phyloP scores from a whole-genome alignment of 2,113 vertebrate species.

The Syrmaticus mikado region DNA sequence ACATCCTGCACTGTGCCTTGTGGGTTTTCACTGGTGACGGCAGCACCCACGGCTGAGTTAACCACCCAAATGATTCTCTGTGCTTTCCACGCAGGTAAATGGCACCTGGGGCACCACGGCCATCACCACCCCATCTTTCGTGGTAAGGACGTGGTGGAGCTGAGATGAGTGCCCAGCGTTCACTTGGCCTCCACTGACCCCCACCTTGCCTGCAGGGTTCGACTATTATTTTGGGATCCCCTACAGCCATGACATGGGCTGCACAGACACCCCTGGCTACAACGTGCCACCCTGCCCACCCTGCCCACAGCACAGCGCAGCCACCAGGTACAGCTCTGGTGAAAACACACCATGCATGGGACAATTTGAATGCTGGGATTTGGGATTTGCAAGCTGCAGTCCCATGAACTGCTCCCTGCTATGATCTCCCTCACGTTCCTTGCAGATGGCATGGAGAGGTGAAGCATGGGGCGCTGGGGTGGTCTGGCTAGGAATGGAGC shows the following conservation, averaged over 20 bases:
- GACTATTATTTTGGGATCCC: slow-evolving; percentile 93
- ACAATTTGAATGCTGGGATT: neutral
- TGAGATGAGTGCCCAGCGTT: accelerated
- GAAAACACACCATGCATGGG: accelerated
- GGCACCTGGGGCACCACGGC: slow-evolving; percentile 94
- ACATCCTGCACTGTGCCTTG: neutral
- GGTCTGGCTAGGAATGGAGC: neutral
- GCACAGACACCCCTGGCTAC: slow-evolving; percentile 88
- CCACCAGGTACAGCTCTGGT: slow-evolving; percentile 34
- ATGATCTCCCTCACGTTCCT: accelerated
- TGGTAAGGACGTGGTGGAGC: slow-evolving; percentile 73
- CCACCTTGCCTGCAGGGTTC: slow-evolving; percentile 83
- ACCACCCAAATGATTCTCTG: slow-evolving; percentile 26
- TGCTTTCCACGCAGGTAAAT: slow-evolving; percentile 86
- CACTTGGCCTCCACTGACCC: neutral
- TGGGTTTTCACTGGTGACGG: neutral
- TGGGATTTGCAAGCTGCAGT: neutral
- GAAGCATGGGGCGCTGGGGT: neutral
- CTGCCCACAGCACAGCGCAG: slow-evolving; percentile 65
- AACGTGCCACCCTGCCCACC: slow-evolving; percentile 84
- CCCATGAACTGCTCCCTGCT: neutral
- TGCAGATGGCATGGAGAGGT: neutral
- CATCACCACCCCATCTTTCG: slow-evolving; percentile 86
- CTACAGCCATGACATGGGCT: slow-evolving; percentile 98
- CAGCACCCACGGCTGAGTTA: neutral